These are phyloP conservation scores for Apocheima hispidaria DNA, from an alignment of 2,888 invertebrate genomes.

Conservation along the genomic window DNA sequence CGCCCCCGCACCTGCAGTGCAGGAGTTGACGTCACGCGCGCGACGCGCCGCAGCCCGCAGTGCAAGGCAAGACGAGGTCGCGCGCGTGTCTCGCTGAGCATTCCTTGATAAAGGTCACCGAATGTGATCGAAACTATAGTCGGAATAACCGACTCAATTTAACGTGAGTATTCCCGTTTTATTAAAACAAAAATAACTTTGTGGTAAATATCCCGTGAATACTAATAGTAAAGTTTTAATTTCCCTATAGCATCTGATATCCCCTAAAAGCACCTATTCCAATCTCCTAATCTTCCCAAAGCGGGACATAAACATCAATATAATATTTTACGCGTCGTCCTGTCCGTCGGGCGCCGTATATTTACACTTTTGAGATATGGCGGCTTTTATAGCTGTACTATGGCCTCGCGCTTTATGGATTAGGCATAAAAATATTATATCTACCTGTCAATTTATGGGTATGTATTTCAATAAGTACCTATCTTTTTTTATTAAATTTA, in stretches of 20 bases:
- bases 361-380: conserved; percentile 80
- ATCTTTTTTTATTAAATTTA: conserved; percentile 37
- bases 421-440: conserved; percentile 64
- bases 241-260: conserved; percentile 7
- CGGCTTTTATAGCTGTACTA: conserved; percentile 60
- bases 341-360: conserved; percentile 62
- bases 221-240: too few relatives aligned
- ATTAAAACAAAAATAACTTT: too few relatives aligned
- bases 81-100: too few relatives aligned
- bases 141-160: too few relatives aligned
- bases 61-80: too few relatives aligned
- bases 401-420: conserved; percentile 75
- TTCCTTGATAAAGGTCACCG: too few relatives aligned
- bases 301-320: conserved; percentile 67
- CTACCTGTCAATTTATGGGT: conserved; percentile 11
- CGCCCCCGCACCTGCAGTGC: too few relatives aligned
- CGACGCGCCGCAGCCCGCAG: too few relatives aligned
- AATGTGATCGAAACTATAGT: too few relatives aligned
- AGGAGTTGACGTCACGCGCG: too few relatives aligned
- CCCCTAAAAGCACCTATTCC: conserved; percentile 23
- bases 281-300: conserved; percentile 52
- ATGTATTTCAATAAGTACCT: conserved; percentile 1
- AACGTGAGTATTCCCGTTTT: too few relatives aligned
- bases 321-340: conserved; percentile 69
- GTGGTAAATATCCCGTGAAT: too few relatives aligned